Evolutionary conservation across 2,797 vertebrate genomes (phyloP).

Genomic region (Lagodon rhomboides): DNA sequence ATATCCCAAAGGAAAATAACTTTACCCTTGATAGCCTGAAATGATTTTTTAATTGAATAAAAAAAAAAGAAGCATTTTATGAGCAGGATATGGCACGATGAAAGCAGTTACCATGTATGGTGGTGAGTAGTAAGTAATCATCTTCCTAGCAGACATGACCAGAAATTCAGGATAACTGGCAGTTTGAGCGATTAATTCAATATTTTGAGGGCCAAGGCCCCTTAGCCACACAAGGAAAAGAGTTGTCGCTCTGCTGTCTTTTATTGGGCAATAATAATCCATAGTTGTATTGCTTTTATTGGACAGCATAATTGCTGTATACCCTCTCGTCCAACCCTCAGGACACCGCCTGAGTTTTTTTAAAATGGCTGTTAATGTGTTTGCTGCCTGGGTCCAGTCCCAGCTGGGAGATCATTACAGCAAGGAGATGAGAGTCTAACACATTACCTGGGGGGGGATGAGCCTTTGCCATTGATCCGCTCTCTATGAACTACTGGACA

Average conservation of each 20-base stretch:
- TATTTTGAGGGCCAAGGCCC: slow-evolving; percentile 15
- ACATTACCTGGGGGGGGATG: slow-evolving; percentile 68
- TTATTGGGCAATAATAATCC: slow-evolving; percentile 62
- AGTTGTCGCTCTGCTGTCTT: slow-evolving; percentile 32
- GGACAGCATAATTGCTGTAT: slow-evolving; percentile 63
- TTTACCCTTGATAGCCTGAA: slow-evolving; percentile 8
- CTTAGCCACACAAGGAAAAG: slow-evolving; percentile 28
- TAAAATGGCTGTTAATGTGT: slow-evolving; percentile 78
- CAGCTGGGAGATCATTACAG: slow-evolving; percentile 75
- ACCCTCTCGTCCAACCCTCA: slow-evolving; percentile 55
- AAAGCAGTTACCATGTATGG: neutral
- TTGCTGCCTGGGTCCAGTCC: slow-evolving; percentile 67
- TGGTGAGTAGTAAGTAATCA: slow-evolving; percentile 1
- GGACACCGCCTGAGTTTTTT: slow-evolving; percentile 58
- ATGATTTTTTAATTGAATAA: slow-evolving; percentile 10
- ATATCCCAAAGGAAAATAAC: slow-evolving; percentile 34
- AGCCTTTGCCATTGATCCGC: slow-evolving; percentile 72
- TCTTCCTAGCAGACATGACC: no score
- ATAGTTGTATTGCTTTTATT: slow-evolving; percentile 65
- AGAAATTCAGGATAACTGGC: no score
- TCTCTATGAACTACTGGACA: slow-evolving; percentile 62
- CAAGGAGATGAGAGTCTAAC: slow-evolving; percentile 71
- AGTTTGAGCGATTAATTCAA: slow-evolving; percentile 54
- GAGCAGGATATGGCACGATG: neutral
- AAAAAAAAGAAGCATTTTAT: neutral